Percentiles rank a stretch among this genome's conserved stretches.
phyloP scores from a whole-genome alignment of 2,113 vertebrate genomes.

The Calypte anna region DNA sequence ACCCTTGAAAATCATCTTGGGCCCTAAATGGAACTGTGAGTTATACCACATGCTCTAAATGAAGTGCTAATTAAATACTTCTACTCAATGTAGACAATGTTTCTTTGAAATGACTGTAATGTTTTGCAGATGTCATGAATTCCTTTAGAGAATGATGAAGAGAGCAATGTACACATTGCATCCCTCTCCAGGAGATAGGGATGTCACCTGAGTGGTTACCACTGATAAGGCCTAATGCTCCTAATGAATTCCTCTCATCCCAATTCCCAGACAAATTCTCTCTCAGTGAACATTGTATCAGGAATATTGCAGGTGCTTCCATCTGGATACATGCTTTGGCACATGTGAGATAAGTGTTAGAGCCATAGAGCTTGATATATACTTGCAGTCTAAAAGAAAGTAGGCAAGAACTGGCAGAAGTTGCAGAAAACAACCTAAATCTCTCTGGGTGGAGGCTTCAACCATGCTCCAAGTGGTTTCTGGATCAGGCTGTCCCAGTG shows the following conservation, averaged over 20 bases:
- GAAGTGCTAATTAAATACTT: conserved; percentile 70
- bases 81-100: conserved; percentile 23
- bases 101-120: conserved; percentile 36
- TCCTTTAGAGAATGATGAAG: background rate
- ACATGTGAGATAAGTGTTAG: accelerated
- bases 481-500: background rate
- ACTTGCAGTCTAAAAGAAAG: accelerated
- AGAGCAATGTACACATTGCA: background rate
- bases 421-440: background rate
- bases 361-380: background rate
- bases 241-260: background rate
- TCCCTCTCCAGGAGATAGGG: background rate
- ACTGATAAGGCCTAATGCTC: background rate
- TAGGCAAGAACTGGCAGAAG: background rate
- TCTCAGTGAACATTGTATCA: accelerated
- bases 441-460: background rate
- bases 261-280: accelerated
- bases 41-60: conserved; percentile 56
- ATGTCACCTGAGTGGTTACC: accelerated
- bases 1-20: conserved; percentile 25
- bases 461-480: background rate
- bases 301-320: background rate
- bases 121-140: background rate
- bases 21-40: conserved; percentile 31
- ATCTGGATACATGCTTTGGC: accelerated